phyloP scores from a whole-genome alignment of 2,888 invertebrate genomes.

The Brachyptera risi region DNA sequence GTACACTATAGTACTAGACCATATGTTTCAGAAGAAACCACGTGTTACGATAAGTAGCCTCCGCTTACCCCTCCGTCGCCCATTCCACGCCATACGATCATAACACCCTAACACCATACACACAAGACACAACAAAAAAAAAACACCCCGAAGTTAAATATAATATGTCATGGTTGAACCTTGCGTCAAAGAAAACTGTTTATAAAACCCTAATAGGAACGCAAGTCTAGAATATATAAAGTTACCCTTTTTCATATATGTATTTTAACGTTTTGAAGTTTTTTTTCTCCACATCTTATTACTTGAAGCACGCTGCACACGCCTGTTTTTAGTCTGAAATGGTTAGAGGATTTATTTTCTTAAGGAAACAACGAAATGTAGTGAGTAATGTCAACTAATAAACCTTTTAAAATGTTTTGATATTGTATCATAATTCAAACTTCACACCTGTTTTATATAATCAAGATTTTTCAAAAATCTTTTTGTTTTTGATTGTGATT shows the following conservation, averaged over 20 bases:
- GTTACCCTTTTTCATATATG: neutral
- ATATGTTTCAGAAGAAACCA: neutral
- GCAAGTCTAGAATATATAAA: neutral
- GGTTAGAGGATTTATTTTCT: too few relatives aligned
- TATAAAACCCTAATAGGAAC: slow-evolving; percentile 5
- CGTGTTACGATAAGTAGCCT: slow-evolving; percentile 1
- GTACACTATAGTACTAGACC: too few relatives aligned
- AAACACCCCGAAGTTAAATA: neutral
- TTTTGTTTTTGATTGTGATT: too few relatives aligned
- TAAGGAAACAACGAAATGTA: too few relatives aligned
- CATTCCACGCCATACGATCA: neutral
- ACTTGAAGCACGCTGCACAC: neutral
- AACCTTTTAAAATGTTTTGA: too few relatives aligned
- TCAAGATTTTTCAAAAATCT: too few relatives aligned
- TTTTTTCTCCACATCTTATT: too few relatives aligned
- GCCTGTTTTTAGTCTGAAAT: neutral
- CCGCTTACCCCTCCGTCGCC: neutral
- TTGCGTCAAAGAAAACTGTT: slow-evolving; percentile 6
- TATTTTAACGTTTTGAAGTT: neutral
- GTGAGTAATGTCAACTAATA: too few relatives aligned
- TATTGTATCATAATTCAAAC: too few relatives aligned
- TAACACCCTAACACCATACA: neutral
- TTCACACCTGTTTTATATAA: too few relatives aligned
- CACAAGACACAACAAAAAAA: neutral
- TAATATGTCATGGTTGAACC: neutral